Base-by-base conservation (phyloP, 1,140 invertebrate species). In the Pogonomyrmex barbatus region DNA sequence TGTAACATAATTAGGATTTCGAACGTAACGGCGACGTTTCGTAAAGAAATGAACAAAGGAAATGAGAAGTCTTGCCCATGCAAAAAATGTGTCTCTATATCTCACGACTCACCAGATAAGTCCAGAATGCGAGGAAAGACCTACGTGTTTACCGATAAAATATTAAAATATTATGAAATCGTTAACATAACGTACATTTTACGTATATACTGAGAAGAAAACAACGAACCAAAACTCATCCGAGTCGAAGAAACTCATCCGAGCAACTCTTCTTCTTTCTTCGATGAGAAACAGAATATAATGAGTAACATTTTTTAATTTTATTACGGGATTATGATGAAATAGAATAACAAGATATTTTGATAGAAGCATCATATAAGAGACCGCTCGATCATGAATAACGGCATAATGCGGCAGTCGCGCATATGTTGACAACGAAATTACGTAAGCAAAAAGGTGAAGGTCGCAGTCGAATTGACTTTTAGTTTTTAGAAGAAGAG, bases 401-500 rank as follows among this genome's bases (percentile, higher is more conserved):
- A 62, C 24, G 24, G 24, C 24, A 63, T 24, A 24, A 24, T 6
- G 12, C 30, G 67, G 54, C n/a, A 60, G 56, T 24, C 8, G n/a
- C 58, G 9, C 8, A 17, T 24, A 52, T 14, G 24, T 42, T 14
- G n/a, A 60, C 65, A 71, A 30, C 10, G 12, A 70, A 68, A 86
- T 85, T 87, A 87, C 73, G 50, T 87, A 83, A 87, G 85, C 81
- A 54, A 75, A 87, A 87, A 87, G 85, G 68, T 84, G 79, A 87
- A 87, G 85, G 85, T 58, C 56, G 56, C 4, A 9, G 24, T 36
- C 12, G 62, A 68, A 82, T 82, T 52, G 68, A 54, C 30, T 83
- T 36, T 83, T 24, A 24, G 24, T 24, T 24, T 24, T 83, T 73
- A 45, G 65, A 68, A 30, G 65, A 78, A 17, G 45, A 71, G 67